Percentiles rank a stretch among this genome's conserved stretches.
phyloP scores from a whole-genome alignment of 2,113 vertebrate species.

The Natator depressus region DNA sequence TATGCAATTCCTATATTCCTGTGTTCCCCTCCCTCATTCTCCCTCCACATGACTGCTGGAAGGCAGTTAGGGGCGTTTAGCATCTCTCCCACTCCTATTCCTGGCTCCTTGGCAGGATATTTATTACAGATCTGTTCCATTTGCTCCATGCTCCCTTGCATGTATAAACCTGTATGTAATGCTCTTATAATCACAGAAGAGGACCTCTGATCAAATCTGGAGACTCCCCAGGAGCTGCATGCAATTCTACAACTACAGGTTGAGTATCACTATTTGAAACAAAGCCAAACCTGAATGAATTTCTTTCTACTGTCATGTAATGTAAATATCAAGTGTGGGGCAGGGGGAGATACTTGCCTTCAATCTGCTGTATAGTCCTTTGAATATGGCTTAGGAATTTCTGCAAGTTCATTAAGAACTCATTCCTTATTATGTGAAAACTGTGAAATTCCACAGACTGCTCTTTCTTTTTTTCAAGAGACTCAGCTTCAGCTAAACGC shows the following conservation, averaged over 20 bases:
- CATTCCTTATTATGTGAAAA: slow-evolving; percentile 68
- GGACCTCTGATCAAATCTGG: neutral
- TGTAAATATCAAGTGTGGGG: neutral
- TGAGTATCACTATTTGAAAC: neutral
- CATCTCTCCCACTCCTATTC: neutral
- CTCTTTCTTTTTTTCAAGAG: neutral
- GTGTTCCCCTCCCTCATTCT: neutral
- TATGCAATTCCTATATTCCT: neutral
- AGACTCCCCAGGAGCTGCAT: neutral
- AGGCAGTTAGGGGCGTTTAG: fast-evolving
- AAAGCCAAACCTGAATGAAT: neutral
- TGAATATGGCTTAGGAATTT: slow-evolving; percentile 80
- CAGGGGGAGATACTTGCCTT: slow-evolving; percentile 68
- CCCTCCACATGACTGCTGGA: too few species aligned
- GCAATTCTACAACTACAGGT: neutral
- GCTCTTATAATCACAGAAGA: neutral
- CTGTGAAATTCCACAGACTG: slow-evolving; percentile 47
- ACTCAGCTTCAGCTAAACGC: fast-evolving
- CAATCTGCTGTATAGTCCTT: slow-evolving; percentile 78
- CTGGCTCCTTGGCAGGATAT: neutral
- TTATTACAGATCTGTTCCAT: neutral
- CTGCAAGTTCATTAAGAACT: slow-evolving; percentile 81
- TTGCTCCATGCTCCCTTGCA: neutral
- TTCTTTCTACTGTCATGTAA: neutral
- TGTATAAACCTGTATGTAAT: neutral